These are phyloP conservation scores for Coptodon rendalli DNA, from an alignment of 2,113 vertebrate genomes.

Conservation along the genomic window DNA sequence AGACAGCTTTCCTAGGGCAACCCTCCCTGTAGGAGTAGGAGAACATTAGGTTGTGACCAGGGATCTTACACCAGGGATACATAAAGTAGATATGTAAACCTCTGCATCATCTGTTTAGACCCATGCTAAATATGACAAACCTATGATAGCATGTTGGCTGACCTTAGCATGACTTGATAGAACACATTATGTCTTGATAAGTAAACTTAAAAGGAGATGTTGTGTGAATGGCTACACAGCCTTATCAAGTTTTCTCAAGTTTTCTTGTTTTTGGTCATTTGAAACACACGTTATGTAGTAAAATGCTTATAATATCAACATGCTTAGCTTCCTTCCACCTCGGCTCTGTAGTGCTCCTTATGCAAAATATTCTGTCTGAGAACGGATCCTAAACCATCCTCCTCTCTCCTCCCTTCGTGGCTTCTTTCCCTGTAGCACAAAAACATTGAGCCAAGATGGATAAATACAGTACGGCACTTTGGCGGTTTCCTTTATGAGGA, in stretches of 20 bases:
- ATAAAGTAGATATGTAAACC: not conserved
- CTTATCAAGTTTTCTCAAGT: not conserved
- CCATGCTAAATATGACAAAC: not conserved
- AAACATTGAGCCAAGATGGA: slow-evolving; percentile 15
- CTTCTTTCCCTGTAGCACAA: not conserved
- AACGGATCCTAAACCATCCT: not conserved
- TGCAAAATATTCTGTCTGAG: not conserved
- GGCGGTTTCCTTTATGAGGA: slow-evolving; percentile 51
- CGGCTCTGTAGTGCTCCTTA: not conserved
- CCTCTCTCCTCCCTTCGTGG: not conserved
- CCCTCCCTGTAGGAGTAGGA: not conserved
- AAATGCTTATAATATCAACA: not conserved
- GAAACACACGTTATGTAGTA: fast-evolving
- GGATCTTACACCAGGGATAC: not conserved
- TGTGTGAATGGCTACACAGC: not conserved
- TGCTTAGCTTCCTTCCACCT: not conserved
- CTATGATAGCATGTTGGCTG: not conserved
- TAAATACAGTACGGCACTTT: not conserved
- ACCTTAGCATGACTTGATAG: not conserved
- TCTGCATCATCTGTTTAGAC: not conserved
- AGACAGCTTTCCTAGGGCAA: not conserved
- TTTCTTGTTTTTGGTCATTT: not conserved
- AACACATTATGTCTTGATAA: not conserved
- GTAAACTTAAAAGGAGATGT: not conserved
- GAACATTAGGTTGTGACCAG: not conserved